phyloP scores from a whole-genome alignment of 2,113 vertebrate genomes.

The Stercorarius parasiticus region DNA sequence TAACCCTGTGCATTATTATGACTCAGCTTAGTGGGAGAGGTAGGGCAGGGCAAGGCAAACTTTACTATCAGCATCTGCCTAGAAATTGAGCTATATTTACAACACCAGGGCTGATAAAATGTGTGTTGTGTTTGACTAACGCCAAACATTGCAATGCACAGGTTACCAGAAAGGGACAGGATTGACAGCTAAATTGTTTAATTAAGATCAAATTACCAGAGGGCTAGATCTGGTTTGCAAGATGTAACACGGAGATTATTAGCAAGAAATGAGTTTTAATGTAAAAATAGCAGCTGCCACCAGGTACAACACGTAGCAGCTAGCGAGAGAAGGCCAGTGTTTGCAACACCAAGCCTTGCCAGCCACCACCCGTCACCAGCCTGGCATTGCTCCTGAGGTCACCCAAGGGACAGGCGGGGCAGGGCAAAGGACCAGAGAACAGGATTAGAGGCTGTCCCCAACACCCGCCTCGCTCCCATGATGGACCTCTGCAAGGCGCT shows the following conservation, averaged over 20 bases:
- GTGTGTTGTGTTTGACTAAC: conserved; percentile 48
- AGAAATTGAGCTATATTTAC: conserved; percentile 49
- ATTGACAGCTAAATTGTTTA: conserved; percentile 47
- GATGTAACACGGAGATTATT: not conserved
- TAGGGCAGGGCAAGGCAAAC: conserved; percentile 57
- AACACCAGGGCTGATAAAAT: not conserved
- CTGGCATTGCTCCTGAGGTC: not conserved
- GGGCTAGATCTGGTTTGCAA: conserved; percentile 49
- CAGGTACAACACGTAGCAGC: not conserved
- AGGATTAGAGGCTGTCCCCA: not conserved
- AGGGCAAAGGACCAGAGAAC: not conserved
- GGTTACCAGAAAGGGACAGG: conserved; percentile 36
- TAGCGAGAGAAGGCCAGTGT: not conserved
- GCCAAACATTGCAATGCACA: conserved; percentile 30
- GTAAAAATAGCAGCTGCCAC: conserved; percentile 43
- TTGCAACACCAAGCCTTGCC: not conserved
- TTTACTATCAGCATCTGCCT: conserved; percentile 38
- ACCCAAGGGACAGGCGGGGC: not conserved
- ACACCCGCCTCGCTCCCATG: not conserved
- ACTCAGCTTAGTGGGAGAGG: conserved; percentile 54
- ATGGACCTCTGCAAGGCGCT: not conserved
- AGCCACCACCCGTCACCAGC: not conserved
- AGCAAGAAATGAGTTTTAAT: conserved; percentile 20
- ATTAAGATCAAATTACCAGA: conserved; percentile 59
- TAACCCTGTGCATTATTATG: conserved; percentile 2